These are phyloP conservation scores for Girardia tigrina DNA, from an alignment of 2,888 invertebrate genomes.

Conservation along the genomic window DNA sequence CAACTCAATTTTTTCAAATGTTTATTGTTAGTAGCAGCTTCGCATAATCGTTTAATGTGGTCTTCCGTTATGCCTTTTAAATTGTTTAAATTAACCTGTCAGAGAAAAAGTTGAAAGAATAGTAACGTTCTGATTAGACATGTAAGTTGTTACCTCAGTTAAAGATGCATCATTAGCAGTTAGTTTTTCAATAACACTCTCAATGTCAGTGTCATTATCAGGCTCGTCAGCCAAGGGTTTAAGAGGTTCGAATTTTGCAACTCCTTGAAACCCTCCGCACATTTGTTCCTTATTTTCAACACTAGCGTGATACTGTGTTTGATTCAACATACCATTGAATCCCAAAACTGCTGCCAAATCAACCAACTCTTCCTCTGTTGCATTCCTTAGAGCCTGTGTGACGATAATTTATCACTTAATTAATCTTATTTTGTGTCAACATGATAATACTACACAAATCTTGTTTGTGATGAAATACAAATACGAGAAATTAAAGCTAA, in stretches of 20 bases:
- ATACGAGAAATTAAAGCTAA: too few species aligned
- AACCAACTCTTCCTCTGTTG: slow-evolving; percentile 69
- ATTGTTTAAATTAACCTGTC: slow-evolving; percentile 81
- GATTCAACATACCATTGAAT: slow-evolving; percentile 99
- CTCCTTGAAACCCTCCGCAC: slow-evolving; percentile 53
- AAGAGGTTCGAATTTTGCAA: slow-evolving; percentile 78
- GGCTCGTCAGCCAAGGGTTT: slow-evolving; percentile 84
- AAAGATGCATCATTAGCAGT: slow-evolving; percentile 59
- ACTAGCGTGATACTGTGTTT: slow-evolving; percentile 56
- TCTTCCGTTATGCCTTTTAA: slow-evolving; percentile 64
- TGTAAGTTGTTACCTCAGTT: slow-evolving; percentile 37
- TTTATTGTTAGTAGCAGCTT: slow-evolving; percentile 26
- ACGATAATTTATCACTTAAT: too few species aligned
- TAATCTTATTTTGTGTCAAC: too few species aligned
- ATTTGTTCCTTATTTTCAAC: slow-evolving; percentile 28
- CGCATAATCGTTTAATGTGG: slow-evolving; percentile 33
- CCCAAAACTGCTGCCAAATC: slow-evolving; percentile 95
- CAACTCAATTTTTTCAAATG: slow-evolving; percentile 11
- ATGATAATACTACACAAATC: too few species aligned
- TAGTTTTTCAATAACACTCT: slow-evolving; percentile 62
- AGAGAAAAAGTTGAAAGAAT: neutral
- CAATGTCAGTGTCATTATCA: slow-evolving; percentile 86
- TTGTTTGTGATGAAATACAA: too few species aligned
- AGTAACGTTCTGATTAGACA: neutral
- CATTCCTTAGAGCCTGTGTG: slow-evolving; percentile 42